Base-by-base conservation (phyloP, 2,888 invertebrate species). In the Eupithecia centaureata region DNA sequence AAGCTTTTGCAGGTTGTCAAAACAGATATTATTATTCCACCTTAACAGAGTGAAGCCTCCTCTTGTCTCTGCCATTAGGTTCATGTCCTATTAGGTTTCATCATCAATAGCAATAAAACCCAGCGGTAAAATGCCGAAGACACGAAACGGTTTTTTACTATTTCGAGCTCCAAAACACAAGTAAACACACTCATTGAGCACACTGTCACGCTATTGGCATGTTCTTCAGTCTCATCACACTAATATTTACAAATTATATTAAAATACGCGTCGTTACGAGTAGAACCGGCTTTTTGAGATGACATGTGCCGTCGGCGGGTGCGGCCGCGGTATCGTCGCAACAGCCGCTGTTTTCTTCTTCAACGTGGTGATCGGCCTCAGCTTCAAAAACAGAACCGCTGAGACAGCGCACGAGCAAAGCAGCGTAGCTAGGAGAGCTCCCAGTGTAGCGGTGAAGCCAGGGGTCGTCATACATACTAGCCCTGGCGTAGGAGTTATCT, bases 401-500 rank as follows among this genome's bases (percentile, higher is more conserved):
- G 98, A 98, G 74, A 98, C 94, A 35, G 97, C 94, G 84, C 98
- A 98, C 12, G 98, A 97, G 68, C 96, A 95, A 66, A 98, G 92
- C 76, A 98, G 92, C 62, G 98, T 96, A 63, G 96, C 96, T 68
- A 98, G 94, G 28, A 98, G 94, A 58, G 98, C 95, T 61, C 98
- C 95, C 32, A 98, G 93, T 32, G 97, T 97, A 35, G 97, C 96
- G 47, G 97, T 96, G 82, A 98, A 98, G 13, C 98, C 97, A n/a
- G 97, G 97, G 5, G 98, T 98, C 0, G 98, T 98, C 97, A 98
- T 98, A 88, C 98, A 98, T 74, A 98, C 97, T 71, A 97, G 92
- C 3, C 95, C 95, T 3, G 97, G 97, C 0, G 97, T 95, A 15
- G 95, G 94, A 57, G 94, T 91, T 5, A 94, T 94, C 73, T 93